phyloP scores from a whole-genome alignment of 2,888 invertebrate species.

The Cephus nigrinus region DNA sequence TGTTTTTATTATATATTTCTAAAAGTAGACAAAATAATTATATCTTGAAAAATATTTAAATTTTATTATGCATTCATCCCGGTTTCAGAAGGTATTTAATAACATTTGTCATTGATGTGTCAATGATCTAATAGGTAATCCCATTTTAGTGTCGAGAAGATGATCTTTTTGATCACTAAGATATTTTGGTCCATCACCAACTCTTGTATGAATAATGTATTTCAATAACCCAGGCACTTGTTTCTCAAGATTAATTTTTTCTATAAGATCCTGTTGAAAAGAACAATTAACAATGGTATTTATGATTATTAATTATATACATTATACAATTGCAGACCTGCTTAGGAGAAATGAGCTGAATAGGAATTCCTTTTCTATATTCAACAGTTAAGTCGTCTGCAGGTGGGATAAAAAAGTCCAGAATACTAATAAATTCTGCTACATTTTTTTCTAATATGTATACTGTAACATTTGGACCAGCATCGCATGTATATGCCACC shows the following conservation, averaged over 20 bases:
- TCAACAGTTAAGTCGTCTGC: slow-evolving; percentile 59
- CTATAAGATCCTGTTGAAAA: slow-evolving; percentile 43
- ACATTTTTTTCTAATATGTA: slow-evolving; percentile 84
- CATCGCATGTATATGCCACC: slow-evolving; percentile 98
- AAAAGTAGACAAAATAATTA: neutral
- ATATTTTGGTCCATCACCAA: slow-evolving; percentile 82
- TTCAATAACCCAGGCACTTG: slow-evolving; percentile 74
- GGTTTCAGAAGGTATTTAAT: neutral
- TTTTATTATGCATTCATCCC: neutral
- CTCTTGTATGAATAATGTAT: slow-evolving; percentile 85
- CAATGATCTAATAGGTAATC: neutral
- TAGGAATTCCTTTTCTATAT: slow-evolving; percentile 72
- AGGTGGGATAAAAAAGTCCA: slow-evolving; percentile 81
- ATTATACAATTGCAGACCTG: slow-evolving; percentile 52
- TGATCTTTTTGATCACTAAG: slow-evolving; percentile 66
- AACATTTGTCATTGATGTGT: neutral
- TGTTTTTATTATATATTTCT: neutral
- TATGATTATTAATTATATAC: slow-evolving; percentile 11
- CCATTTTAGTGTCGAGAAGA: slow-evolving; percentile 64
- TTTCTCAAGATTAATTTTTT: slow-evolving; percentile 60
- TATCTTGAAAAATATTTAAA: neutral
- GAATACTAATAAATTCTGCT: slow-evolving; percentile 73
- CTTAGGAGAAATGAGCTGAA: slow-evolving; percentile 48
- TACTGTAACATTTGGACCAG: slow-evolving; percentile 96
- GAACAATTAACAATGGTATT: slow-evolving; percentile 16